Evolutionary conservation across 2,888 invertebrate species (phyloP).

Genomic region (Agrotis segetum): DNA sequence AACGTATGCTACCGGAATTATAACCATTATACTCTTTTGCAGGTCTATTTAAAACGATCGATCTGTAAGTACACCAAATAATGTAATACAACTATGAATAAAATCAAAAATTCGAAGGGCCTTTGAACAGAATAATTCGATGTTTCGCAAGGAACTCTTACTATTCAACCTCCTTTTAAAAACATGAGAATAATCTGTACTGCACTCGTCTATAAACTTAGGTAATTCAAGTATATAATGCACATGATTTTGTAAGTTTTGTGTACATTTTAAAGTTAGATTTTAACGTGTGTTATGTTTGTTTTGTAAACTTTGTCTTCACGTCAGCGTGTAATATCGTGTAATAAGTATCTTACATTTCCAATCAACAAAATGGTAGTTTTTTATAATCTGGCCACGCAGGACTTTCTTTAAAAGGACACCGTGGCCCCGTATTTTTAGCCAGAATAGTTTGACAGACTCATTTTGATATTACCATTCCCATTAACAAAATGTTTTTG

Average conservation of each 20-base stretch:
- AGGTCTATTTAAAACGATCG: not conserved
- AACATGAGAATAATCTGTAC: slow-evolving; percentile 70
- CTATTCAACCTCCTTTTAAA: slow-evolving; percentile 68
- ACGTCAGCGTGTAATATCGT: too few species aligned
- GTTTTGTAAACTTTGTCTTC: not conserved
- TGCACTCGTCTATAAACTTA: slow-evolving; percentile 34
- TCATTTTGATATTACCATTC: too few species aligned
- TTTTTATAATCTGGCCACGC: too few species aligned
- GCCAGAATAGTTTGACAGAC: too few species aligned
- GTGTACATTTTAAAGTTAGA: slow-evolving; percentile 6
- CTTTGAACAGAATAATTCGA: slow-evolving; percentile 11
- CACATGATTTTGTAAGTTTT: slow-evolving; percentile 6
- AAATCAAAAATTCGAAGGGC: slow-evolving; percentile 40
- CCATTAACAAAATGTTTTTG: too few species aligned
- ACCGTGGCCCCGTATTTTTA: too few species aligned
- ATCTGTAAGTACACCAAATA: not conserved
- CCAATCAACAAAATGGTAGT: too few species aligned
- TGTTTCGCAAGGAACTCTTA: slow-evolving; percentile 67
- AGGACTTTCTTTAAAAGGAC: too few species aligned
- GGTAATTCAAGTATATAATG: slow-evolving; percentile 17
- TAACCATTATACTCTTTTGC: too few species aligned
- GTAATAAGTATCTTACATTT: too few species aligned
- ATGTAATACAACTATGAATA: not conserved
- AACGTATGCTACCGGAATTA: too few species aligned
- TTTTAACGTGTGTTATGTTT: not conserved